phyloP scores from a whole-genome alignment of 1,140 invertebrate species.

The Eupeodes corollae region DNA sequence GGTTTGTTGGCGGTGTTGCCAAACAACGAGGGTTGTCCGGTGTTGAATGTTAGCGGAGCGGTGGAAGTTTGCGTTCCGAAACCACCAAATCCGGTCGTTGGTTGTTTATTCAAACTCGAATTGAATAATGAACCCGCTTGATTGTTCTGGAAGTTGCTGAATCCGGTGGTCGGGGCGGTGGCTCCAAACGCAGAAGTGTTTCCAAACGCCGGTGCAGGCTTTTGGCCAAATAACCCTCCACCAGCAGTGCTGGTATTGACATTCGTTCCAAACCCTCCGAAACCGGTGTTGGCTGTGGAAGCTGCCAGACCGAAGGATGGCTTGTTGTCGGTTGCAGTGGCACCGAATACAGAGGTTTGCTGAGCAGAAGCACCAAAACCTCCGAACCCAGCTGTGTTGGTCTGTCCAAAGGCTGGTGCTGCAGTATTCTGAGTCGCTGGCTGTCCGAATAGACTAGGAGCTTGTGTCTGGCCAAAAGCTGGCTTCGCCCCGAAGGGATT shows the following conservation, averaged over 20 bases:
- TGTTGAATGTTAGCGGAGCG: slow-evolving; percentile 37
- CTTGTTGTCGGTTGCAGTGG: slow-evolving; percentile 44
- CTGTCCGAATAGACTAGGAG: slow-evolving; percentile 26
- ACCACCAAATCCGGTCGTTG: slow-evolving; percentile 36
- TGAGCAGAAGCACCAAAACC: slow-evolving; percentile 33
- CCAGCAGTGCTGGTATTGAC: slow-evolving; percentile 28
- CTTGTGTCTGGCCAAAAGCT: slow-evolving; percentile 32
- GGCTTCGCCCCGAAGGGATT: slow-evolving; percentile 36
- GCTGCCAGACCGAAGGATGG: slow-evolving; percentile 39
- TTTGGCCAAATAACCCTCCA: slow-evolving; percentile 23
- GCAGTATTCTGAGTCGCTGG: slow-evolving; percentile 31
- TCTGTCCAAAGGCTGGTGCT: slow-evolving; percentile 33
- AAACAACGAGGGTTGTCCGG: slow-evolving; percentile 36
- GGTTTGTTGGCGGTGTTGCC: slow-evolving; percentile 23
- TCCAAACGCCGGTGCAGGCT: slow-evolving; percentile 31
- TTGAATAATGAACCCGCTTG: slow-evolving; percentile 43
- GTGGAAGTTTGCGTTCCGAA: slow-evolving; percentile 26
- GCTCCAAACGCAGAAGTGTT: slow-evolving; percentile 14
- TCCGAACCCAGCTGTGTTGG: slow-evolving; percentile 37
- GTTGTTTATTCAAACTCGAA: slow-evolving; percentile 40
- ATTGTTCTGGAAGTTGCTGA: slow-evolving; percentile 22
- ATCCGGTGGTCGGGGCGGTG: slow-evolving; percentile 18
- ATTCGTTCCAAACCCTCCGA: slow-evolving; percentile 37
- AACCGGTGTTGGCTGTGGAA: slow-evolving; percentile 32
- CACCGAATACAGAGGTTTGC: slow-evolving; percentile 36